Base-by-base conservation (phyloP, 2,113 vertebrate species). In the Microcebus lehilahytsara region DNA sequence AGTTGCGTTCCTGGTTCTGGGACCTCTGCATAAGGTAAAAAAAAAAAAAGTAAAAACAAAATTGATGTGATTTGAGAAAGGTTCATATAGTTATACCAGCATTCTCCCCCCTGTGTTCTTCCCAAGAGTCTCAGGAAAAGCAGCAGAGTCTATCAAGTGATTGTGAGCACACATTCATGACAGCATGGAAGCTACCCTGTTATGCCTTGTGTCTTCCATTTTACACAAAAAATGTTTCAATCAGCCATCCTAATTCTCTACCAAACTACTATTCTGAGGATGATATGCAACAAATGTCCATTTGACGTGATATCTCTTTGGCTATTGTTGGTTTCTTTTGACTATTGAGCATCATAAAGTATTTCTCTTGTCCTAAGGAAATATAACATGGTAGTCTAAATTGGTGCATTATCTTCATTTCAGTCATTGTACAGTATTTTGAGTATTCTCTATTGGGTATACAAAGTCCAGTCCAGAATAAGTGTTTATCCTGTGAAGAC, bases 81-180 rank as follows among this genome's bases (percentile, higher is more conserved):
- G 46, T 23, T 12, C 1, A 32, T 46, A 10, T 6, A n/a, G n/a
- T 66, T 13, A 46, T 34, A 49, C 14, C 14, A 23, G n/a, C 16
- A n/a, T 32, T 42, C 17, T n/a, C 19, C 11, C 23, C 1, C 2
- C 32, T 1, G 0, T 16, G 12, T 30, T 46, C 12, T 60, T 75
- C 37, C 32, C 58, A 23, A 34, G 9, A 66, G 27, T 1, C 46
- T 40, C 60, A 32, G 4, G 32, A 9, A 13, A 53, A 60, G 25
- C n/a, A 49, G 25, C 37, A 12, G 9, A 60, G 37, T 51, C 25
- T 64, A 32, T 42, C 64, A 0, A 30, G 53, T 9, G 78, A 42
- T 1, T 62, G 10, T 77, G 79, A 60, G 9, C 34, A 69, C 11
- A 60, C 42, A 32, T 32, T 49, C 30, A 0, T 2, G 7, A 40